Evolutionary conservation across 2,113 vertebrate genomes (phyloP).

Genomic region (Ptilorrhoa leucosticta): DNA sequence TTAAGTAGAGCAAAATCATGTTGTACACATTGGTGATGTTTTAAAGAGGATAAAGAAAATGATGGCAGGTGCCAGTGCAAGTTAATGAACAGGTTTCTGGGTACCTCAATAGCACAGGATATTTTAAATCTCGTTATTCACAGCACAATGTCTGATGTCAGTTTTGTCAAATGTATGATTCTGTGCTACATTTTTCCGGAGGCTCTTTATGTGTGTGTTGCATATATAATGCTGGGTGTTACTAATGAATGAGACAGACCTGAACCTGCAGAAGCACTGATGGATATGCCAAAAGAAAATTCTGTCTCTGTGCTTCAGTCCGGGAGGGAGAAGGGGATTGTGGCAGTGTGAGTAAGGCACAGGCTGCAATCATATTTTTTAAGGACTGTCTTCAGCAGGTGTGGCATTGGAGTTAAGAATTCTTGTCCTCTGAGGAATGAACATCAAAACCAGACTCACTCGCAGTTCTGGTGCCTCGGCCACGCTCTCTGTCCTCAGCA

Average conservation of each 20-base stretch:
- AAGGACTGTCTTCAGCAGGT: neutral
- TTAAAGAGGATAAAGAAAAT: constrained; percentile 17
- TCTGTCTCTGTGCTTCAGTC: neutral
- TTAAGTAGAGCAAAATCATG: constrained; percentile 51
- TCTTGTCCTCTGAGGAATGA: neutral
- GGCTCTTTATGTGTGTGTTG: neutral
- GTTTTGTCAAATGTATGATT: neutral
- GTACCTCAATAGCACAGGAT: neutral
- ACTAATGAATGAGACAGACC: neutral
- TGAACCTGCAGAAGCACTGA: neutral
- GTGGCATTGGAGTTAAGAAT: neutral
- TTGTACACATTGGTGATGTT: neutral
- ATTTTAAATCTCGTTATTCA: neutral
- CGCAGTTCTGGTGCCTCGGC: neutral
- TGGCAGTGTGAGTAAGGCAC: neutral
- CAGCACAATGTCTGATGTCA: neutral
- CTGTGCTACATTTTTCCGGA: neutral
- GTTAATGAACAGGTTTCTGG: neutral
- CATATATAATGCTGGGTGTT: neutral
- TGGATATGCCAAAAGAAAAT: neutral
- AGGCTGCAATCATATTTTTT: neutral
- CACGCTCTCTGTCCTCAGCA: neutral
- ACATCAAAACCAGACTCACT: neutral
- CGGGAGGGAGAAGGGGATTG: neutral
- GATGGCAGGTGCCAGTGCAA: neutral